phyloP scores from a whole-genome alignment of 2,797 vertebrate genomes.

The Xiphorhynchus erythropygius region DNA sequence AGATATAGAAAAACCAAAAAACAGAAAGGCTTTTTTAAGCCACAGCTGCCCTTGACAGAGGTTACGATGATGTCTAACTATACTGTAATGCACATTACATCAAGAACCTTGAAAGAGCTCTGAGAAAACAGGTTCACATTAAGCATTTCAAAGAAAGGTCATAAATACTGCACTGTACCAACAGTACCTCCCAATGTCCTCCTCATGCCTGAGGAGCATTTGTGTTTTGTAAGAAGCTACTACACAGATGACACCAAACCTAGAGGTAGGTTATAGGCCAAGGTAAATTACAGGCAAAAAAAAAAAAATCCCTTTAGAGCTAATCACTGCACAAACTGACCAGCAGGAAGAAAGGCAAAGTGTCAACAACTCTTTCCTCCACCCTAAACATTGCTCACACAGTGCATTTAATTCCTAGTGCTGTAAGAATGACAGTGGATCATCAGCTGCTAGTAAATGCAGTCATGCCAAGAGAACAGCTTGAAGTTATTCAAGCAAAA shows the following conservation, averaged over 20 bases:
- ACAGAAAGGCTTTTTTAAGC: slow-evolving; percentile 56
- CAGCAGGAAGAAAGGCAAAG: slow-evolving; percentile 34
- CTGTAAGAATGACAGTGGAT: slow-evolving; percentile 48
- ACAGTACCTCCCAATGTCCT: slow-evolving; percentile 61
- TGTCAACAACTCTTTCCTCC: slow-evolving; percentile 48
- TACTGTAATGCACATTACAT: slow-evolving; percentile 66
- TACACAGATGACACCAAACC: slow-evolving; percentile 67
- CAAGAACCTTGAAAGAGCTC: slow-evolving; percentile 70
- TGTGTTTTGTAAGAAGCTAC: slow-evolving; percentile 56
- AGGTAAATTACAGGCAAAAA: slow-evolving; percentile 55
- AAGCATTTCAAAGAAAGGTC: slow-evolving; percentile 70
- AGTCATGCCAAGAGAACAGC: slow-evolving; percentile 60
- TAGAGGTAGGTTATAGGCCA: slow-evolving; percentile 76
- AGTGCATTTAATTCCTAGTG: slow-evolving; percentile 44
- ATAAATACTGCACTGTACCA: slow-evolving; percentile 74
- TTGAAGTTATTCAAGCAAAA: slow-evolving; percentile 58
- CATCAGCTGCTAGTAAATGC: slow-evolving; percentile 60
- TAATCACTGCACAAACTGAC: slow-evolving; percentile 50
- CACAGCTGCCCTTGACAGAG: slow-evolving; percentile 70
- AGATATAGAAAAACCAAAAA: slow-evolving; percentile 31
- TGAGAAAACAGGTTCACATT: slow-evolving; percentile 68
- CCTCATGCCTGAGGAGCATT: slow-evolving; percentile 41
- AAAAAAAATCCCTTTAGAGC: slow-evolving; percentile 44
- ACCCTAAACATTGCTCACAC: slow-evolving; percentile 22
- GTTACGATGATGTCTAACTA: slow-evolving; percentile 70